Evolutionary conservation across 2,888 invertebrate genomes (phyloP), one percentile per base, ranked within the genome.

Genomic region (Diarsia rubi): DNA sequence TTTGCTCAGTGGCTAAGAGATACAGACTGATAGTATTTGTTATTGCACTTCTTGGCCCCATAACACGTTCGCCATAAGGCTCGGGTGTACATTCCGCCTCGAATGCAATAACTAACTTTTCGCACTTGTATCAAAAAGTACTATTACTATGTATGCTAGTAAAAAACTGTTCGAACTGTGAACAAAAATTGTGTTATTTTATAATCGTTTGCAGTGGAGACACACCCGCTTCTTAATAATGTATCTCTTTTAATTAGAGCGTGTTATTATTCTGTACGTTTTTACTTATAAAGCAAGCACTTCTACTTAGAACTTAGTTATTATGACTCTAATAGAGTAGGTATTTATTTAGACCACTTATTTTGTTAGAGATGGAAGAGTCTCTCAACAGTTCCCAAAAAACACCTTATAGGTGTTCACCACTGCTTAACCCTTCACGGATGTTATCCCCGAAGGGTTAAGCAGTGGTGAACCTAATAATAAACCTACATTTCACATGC

Each of bases 221-320:
- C 74, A 75, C 47, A 62, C 24, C 54, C 24, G 16, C 2, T 45
- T 45, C 14, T 37, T 52, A 60, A 65, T n/a, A 60, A 49, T 45
- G 74, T 60, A 31, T 74, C 2, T 54, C 65, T 79, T 59, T 27
- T 73, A 73, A 80, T 54, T 74, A 78, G 80, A 74, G 45, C 60
- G 45, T 54, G 77, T 60, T 47, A 80, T 78, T 73, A 80, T 74
- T 60, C 65, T 14, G 45, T 37, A 42, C 59, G 24, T 65, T 44
- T 49, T 69, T 52, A 62, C 59, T 62, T 64, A 24, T 60, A 12
- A 9, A 45, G 54, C 31, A 47, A 62, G 2, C 14, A 19, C 24
- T 24, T 21, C 12, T 31, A 27, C 8, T 52, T 24, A 21, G 14
- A 16, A 37, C 37, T 2, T n/a, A n/a, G n/a, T n/a, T n/a, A n/a